Conservation (phyloP, 2,888 invertebrate species). For the Alsophila aescularia region DNA sequence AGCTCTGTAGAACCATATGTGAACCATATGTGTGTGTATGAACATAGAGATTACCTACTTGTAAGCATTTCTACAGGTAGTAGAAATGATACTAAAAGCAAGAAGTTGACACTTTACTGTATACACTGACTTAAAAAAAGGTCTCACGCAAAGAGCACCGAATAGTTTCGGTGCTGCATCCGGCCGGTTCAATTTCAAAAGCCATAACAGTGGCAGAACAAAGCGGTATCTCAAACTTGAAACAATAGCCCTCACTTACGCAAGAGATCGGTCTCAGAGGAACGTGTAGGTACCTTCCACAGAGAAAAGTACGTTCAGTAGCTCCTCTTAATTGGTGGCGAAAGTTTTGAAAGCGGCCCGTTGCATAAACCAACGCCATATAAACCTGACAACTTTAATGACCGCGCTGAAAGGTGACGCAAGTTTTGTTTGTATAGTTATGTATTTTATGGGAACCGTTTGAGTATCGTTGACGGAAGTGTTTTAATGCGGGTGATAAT, state of each 20-base stretch:
- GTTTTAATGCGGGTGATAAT: background rate
- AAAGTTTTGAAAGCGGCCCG: constrained; percentile 65
- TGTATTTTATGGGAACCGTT: background rate
- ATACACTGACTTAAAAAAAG: background rate
- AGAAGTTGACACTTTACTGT: no score
- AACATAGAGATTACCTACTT: no score
- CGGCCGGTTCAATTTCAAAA: constrained; percentile 5
- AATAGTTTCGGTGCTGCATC: background rate
- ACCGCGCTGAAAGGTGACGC: constrained; percentile 20
- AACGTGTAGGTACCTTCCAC: constrained; percentile 1
- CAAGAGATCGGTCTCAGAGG: constrained; percentile 19
- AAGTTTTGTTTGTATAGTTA: background rate
- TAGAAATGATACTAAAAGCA: no score
- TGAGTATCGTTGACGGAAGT: background rate
- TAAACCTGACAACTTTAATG: constrained; percentile 18
- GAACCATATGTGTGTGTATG: no score
- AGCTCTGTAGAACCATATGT: no score
- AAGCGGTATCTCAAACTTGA: constrained; percentile 17
- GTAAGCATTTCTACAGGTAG: no score
- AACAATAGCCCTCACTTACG: constrained; percentile 22
- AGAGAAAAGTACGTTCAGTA: constrained; percentile 50
- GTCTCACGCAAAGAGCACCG: background rate
- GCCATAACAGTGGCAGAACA: constrained; percentile 6
- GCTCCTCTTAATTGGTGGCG: constrained; percentile 66
- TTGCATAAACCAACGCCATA: constrained; percentile 48